Evolutionary conservation across 2,888 invertebrate species (phyloP).

Genomic region (Andrena chrysosceles): DNA sequence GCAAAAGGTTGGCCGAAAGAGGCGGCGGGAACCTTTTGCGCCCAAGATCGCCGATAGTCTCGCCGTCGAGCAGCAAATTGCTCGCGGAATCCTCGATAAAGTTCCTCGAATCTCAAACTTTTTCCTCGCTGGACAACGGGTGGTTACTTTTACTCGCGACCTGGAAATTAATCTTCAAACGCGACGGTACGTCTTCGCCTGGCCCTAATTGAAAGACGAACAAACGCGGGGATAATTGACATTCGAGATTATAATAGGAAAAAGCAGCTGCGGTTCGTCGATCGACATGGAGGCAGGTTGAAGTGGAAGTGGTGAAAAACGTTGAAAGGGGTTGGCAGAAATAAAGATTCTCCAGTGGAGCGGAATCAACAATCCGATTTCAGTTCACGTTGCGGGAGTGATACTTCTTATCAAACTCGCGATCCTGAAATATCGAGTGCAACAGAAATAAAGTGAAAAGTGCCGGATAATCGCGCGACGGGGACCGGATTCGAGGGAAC

Average conservation of each 20-base stretch:
- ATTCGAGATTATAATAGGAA: neutral
- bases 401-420: neutral
- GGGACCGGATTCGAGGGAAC: constrained; percentile 8
- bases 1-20: constrained; percentile 57
- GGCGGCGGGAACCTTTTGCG: constrained; percentile 47
- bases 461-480: constrained; percentile 7
- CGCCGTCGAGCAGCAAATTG: constrained; percentile 27
- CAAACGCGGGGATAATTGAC: neutral
- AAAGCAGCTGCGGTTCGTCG: neutral
- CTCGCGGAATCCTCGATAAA: neutral
- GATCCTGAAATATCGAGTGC: constrained; percentile 1
- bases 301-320: neutral
- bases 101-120: neutral
- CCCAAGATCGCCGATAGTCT: constrained; percentile 53
- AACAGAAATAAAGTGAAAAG: constrained; percentile 30
- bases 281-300: neutral
- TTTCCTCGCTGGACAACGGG: neutral
- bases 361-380: constrained; percentile 32
- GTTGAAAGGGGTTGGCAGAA: neutral
- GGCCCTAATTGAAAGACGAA: neutral
- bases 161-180: too few relatives aligned
- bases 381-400: neutral
- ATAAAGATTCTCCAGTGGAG: constrained; percentile 7
- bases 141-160: too few relatives aligned
- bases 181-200: too few relatives aligned